Percentiles rank a stretch among this genome's conserved stretches.
Evolutionary conservation across 2,797 vertebrate genomes (phyloP).

Genomic region (Pseudomugil gertrudae): DNA sequence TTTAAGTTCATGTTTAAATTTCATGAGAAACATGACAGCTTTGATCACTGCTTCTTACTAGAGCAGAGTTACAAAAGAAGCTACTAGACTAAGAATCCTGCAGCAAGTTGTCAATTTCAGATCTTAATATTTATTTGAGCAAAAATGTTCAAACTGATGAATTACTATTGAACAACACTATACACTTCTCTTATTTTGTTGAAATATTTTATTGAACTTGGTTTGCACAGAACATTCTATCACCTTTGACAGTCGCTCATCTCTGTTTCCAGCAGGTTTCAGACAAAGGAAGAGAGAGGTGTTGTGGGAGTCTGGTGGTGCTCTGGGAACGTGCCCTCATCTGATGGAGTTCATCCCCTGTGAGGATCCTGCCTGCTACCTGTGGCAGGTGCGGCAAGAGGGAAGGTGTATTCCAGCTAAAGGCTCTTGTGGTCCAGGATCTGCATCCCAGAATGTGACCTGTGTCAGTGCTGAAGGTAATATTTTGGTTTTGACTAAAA

Average conservation of each 20-base stretch:
- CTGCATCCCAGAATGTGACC: constrained; percentile 76
- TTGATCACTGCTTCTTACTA: background rate
- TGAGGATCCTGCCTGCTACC: constrained; percentile 87
- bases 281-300: constrained; percentile 86
- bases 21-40: background rate
- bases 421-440: constrained; percentile 87
- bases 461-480: constrained; percentile 87
- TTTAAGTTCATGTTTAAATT: constrained; percentile 11
- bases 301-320: constrained; percentile 78
- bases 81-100: background rate
- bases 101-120: background rate
- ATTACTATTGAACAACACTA: too few species aligned
- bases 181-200: too few species aligned
- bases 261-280: constrained; percentile 81
- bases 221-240: background rate
- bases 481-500: constrained; percentile 5
- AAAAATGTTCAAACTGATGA: background rate
- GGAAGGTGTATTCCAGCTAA: constrained; percentile 80
- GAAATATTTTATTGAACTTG: too few species aligned
- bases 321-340: constrained; percentile 83
- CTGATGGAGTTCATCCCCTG: constrained; percentile 89
- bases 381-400: constrained; percentile 82
- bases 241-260: constrained; percentile 1
- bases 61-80: background rate
- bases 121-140: background rate